Evolutionary conservation across 1,140 invertebrate species (phyloP), one percentile per base, ranked within the genome.

Genomic region (Lucilia sericata): DNA sequence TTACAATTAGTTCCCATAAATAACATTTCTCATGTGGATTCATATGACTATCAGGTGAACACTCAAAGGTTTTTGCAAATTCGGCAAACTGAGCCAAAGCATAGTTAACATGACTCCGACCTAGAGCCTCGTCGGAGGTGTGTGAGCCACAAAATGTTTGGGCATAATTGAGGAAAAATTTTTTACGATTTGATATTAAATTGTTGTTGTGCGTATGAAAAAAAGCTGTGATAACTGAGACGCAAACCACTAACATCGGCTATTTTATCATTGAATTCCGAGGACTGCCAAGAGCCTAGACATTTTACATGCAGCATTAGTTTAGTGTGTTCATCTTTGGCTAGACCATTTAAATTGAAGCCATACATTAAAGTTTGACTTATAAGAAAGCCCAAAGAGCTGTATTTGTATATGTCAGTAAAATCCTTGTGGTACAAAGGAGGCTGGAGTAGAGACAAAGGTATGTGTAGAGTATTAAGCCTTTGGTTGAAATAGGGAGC

Each of bases 131-230:
- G 5, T 85, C 86, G 3, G 75, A 12, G 5, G 87, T 88, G 2
- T 83, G 14, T 19, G 84, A 21, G 0, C 86, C 87, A 34, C 88
- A 89, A 42, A 89, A 89, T 65, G 88, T 87, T 34, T 89, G 88
- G 0, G 88, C 88, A 78, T 88, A 14, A 47, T 88, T 89, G 0
- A 89, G 82, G 25, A 89, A 89, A 70, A 89, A 89, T 0, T 89
- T 34, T n/a, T 84, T 84, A 17, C 75, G 51, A 21, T 78, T 14
- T 14, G 19, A 65, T 5, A 47, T 55, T 9, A 19, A 17, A 34
- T 21, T 13, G 74, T 7, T 80, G 55, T 9, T 1, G 34, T 30
- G 36, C 8, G 36, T n/a, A 2, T 60, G 12, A 14, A 88, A 87
- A 70, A 86, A 89, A 0, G n/a, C 83, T 49, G 19, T 86, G 82